These are phyloP conservation scores for Rhizoglyphus robini DNA, from an alignment of 1,140 invertebrate genomes.

Conservation along the genomic window DNA sequence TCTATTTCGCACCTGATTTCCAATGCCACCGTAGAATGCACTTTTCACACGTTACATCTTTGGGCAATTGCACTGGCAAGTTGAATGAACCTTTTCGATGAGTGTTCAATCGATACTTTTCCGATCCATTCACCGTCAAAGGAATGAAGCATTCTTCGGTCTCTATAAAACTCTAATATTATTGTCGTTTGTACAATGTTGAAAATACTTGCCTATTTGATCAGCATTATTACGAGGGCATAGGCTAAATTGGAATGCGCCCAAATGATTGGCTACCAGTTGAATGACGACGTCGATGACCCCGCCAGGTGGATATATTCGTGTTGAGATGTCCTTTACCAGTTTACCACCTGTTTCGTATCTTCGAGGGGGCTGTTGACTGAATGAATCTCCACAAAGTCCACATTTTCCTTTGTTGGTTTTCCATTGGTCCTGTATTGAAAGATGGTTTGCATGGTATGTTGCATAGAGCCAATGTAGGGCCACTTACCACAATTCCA, in stretches of 20 bases:
- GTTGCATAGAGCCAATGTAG: too few species aligned
- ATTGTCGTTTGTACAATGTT: background rate
- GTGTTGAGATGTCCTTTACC: slow-evolving; percentile 63
- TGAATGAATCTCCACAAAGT: slow-evolving; percentile 67
- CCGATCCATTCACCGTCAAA: slow-evolving; percentile 29
- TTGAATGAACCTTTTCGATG: slow-evolving; percentile 21
- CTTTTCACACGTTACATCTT: slow-evolving; percentile 28
- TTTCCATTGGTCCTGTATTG: slow-evolving; percentile 53
- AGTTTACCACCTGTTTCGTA: slow-evolving; percentile 73
- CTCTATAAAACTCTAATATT: slow-evolving; percentile 18
- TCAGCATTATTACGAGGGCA: slow-evolving; percentile 69
- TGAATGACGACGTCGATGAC: slow-evolving; percentile 36
- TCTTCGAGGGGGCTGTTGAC: slow-evolving; percentile 49
- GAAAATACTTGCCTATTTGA: slow-evolving; percentile 39
- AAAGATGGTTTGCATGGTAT: background rate
- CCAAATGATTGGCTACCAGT: slow-evolving; percentile 29
- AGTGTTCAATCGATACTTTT: slow-evolving; percentile 22
- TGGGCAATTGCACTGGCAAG: slow-evolving; percentile 28
- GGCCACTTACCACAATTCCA: slow-evolving; percentile 59
- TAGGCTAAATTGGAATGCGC: slow-evolving; percentile 63
- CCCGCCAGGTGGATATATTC: slow-evolving; percentile 65
- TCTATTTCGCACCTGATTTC: slow-evolving; percentile 29
- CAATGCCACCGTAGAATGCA: slow-evolving; percentile 35
- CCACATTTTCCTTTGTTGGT: slow-evolving; percentile 72
- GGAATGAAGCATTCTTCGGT: slow-evolving; percentile 34